Evolutionary conservation across 2,888 invertebrate genomes (phyloP).

Genomic region (Sesia bembeciformis): DNA sequence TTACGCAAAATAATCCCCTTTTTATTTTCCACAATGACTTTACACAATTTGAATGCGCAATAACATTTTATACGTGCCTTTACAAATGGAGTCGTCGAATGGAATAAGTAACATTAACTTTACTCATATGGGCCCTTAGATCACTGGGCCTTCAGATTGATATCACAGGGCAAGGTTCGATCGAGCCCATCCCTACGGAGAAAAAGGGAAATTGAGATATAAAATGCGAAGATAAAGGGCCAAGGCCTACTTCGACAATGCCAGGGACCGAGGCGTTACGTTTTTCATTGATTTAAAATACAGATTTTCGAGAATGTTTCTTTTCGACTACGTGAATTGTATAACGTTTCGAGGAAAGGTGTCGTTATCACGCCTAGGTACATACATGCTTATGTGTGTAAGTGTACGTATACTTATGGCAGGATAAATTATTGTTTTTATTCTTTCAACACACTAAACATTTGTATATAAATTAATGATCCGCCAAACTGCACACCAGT

Average conservation of each 20-base stretch:
- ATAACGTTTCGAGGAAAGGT: too few relatives aligned
- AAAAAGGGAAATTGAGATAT: constrained; percentile 53
- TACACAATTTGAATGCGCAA: too few relatives aligned
- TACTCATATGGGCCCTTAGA: constrained; percentile 20
- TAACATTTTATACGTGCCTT: too few relatives aligned
- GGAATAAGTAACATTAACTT: constrained; percentile 30
- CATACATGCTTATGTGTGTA: too few relatives aligned
- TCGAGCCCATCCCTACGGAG: constrained; percentile 21
- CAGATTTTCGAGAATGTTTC: constrained; percentile 7
- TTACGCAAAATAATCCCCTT: too few relatives aligned
- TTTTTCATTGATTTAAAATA: constrained; percentile 18
- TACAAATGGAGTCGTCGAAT: constrained; percentile 1
- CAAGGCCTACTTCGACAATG: constrained; percentile 14
- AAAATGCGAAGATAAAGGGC: constrained; percentile 39
- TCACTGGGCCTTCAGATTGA: constrained; percentile 29
- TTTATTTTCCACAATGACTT: too few relatives aligned
- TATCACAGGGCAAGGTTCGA: constrained; percentile 23
- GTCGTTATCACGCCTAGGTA: too few relatives aligned
- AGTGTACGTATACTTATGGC: too few relatives aligned
- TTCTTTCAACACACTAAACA: too few relatives aligned
- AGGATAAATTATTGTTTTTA: too few relatives aligned
- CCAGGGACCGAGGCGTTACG: constrained; percentile 17
- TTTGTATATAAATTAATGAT: too few relatives aligned
- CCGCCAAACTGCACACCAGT: too few relatives aligned
- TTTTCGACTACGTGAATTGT: neutral